Evolutionary conservation across 2,888 invertebrate genomes (phyloP).

Genomic region (Ctenicera cuprea): DNA sequence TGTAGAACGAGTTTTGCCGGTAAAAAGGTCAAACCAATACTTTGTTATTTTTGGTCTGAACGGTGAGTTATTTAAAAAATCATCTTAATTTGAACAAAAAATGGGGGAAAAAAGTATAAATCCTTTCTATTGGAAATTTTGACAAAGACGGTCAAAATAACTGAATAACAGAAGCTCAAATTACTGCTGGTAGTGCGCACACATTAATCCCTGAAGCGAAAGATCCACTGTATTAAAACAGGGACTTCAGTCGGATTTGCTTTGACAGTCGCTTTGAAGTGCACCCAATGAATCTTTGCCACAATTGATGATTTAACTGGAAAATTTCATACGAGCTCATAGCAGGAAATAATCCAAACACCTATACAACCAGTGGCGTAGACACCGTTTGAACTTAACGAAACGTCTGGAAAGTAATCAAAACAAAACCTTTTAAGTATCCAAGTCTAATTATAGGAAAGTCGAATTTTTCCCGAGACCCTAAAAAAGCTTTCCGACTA

Average conservation of each 20-base stretch:
- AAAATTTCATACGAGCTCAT: constrained; percentile 48
- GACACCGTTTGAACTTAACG: not conserved
- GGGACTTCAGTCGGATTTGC: constrained; percentile 50
- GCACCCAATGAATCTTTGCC: constrained; percentile 53
- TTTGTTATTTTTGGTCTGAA: no score
- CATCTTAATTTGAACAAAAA: not conserved
- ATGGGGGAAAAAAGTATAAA: not conserved
- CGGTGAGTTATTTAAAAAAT: no score
- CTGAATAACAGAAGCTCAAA: constrained; percentile 38
- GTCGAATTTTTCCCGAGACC: not conserved
- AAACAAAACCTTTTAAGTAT: not conserved
- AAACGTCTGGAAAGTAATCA: constrained; percentile 1
- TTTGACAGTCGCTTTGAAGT: constrained; percentile 54
- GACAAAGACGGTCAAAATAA: constrained; percentile 29
- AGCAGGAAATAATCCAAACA: constrained; percentile 40
- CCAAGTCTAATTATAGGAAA: constrained; percentile 14
- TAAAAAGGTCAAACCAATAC: no score
- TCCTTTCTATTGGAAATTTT: constrained; percentile 15
- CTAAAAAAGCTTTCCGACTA: constrained; percentile 21
- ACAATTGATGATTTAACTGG: constrained; percentile 53
- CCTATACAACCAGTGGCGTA: constrained; percentile 15
- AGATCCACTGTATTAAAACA: constrained; percentile 52
- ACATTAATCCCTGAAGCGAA: constrained; percentile 50
- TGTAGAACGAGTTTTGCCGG: no score
- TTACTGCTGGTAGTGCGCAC: constrained; percentile 50